Evolutionary conservation across 2,797 vertebrate genomes (phyloP), one percentile per base, ranked within the genome.

Genomic region (Periophthalmus magnuspinnatus): DNA sequence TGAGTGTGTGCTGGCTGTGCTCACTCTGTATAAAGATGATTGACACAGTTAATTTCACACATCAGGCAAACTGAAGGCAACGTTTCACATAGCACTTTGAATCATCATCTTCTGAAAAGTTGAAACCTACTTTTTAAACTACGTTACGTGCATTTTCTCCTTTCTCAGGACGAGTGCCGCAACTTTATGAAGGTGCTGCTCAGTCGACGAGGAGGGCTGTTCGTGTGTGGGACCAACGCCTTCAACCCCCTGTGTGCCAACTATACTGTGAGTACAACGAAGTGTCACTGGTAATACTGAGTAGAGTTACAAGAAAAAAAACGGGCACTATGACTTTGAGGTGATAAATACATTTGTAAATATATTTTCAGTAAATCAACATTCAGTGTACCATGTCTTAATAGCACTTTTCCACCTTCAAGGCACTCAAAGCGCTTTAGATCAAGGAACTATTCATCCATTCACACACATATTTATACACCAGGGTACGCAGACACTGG

Each of bases 121-220:
- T 68, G 7, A 84, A 82, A 75, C 54, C 28, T 34, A 14, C 45
- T 52, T 65, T 32, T 33, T 63, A 41, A 14, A 28, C 28, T 24
- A 13, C 36, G 14, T 33, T 24, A 13, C 36, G 14, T 52, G 17
- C 8, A 16, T 50, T 33, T 19, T 65, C 45, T 64, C 38, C 36
- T 63, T 63, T 45, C 22, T 57, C 77, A 97, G 96, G 96, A 95
- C 67, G 97, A 98, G 90, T 99, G 97, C 74, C 94, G 96, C 13
- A 99, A 99, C 84, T 99, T 97, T 77, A 85, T 99, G 81, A 98
- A 97, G 91, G 97, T 98, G 82, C 91, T 99, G 77, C 92, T 98
- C 74, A 94, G 95, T 60, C 87, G 94, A 11, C 93, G 91, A 9
- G 94, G 94, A 52, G 94, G 95, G 68, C 93, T 99, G 45, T 98